Evolutionary conservation across 2,888 invertebrate species (phyloP).

Genomic region (Ophion obscuratus): DNA sequence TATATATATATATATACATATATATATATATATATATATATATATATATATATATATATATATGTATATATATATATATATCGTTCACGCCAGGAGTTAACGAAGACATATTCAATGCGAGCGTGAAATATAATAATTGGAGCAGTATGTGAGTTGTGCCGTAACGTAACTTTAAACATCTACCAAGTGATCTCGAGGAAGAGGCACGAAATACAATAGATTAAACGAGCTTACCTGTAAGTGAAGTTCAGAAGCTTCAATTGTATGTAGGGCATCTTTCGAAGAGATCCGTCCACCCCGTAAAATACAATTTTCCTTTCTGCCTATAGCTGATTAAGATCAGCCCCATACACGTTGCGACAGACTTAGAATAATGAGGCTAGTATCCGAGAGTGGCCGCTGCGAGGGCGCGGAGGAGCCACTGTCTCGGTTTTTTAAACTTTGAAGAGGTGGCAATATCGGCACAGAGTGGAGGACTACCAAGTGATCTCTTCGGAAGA

Average conservation of each 20-base stretch:
- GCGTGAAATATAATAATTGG: constrained; percentile 23
- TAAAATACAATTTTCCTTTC: too few relatives aligned
- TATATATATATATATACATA: too few relatives aligned
- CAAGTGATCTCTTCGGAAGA: constrained; percentile 39
- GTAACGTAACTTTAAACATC: constrained; percentile 53
- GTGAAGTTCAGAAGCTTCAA: too few relatives aligned
- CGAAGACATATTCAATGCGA: neutral
- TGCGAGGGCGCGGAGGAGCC: constrained; percentile 9
- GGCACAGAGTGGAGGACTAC: constrained; percentile 39
- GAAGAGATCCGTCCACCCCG: too few relatives aligned
- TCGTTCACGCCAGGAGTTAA: too few relatives aligned
- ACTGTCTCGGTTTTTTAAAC: constrained; percentile 14
- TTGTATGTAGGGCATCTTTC: too few relatives aligned
- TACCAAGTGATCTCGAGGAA: constrained; percentile 61
- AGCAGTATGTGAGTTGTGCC: neutral
- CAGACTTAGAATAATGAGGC: constrained; percentile 31
- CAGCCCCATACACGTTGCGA: too few relatives aligned
- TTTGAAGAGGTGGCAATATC: constrained; percentile 26
- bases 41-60: too few relatives aligned
- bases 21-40: too few relatives aligned
- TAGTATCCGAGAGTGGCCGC: constrained; percentile 4
- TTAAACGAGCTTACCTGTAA: too few relatives aligned
- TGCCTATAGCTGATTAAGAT: too few relatives aligned
- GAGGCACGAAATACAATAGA: constrained; percentile 50
- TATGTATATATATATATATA: too few relatives aligned